Percentiles rank a stretch among this genome's conserved stretches.
These are phyloP conservation scores for Dipodomys merriami DNA, from an alignment of 2,113 vertebrate species.

Conservation along the genomic window DNA sequence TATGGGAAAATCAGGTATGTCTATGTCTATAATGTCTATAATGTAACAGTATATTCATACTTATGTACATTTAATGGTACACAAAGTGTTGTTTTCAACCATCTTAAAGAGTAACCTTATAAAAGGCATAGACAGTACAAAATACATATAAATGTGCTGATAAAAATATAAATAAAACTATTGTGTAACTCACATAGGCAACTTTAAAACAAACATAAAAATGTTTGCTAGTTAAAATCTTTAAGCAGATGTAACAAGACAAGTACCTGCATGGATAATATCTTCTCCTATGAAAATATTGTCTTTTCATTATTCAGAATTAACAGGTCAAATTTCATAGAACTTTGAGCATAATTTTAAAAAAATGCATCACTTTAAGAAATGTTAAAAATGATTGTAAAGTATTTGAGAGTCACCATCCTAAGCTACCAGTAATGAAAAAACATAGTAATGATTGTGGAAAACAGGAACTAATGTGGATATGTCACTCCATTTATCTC, in stretches of 20 bases:
- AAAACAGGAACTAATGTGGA: rapidly evolving
- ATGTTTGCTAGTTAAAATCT: too few relatives aligned
- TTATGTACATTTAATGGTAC: background rate
- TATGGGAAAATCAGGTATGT: background rate
- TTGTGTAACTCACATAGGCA: background rate
- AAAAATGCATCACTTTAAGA: background rate
- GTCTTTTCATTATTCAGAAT: background rate
- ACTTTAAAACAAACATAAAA: background rate
- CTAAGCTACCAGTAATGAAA: background rate
- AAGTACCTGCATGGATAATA: background rate
- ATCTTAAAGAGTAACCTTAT: background rate
- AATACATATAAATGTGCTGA: background rate
- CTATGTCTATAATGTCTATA: too few relatives aligned
- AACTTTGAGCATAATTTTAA: too few relatives aligned
- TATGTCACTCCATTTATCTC: background rate
- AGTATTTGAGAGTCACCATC: background rate
- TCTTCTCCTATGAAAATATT: background rate
- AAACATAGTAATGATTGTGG: background rate
- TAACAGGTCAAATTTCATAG: background rate
- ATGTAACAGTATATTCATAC: background rate
- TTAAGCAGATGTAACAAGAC: too few relatives aligned
- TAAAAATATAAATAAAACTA: background rate
- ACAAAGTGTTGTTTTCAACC: background rate
- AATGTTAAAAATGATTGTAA: background rate
- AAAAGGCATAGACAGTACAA: background rate